These are phyloP conservation scores for Sclerurus mexicanus DNA, from an alignment of 2,113 vertebrate genomes.

Conservation along the genomic window DNA sequence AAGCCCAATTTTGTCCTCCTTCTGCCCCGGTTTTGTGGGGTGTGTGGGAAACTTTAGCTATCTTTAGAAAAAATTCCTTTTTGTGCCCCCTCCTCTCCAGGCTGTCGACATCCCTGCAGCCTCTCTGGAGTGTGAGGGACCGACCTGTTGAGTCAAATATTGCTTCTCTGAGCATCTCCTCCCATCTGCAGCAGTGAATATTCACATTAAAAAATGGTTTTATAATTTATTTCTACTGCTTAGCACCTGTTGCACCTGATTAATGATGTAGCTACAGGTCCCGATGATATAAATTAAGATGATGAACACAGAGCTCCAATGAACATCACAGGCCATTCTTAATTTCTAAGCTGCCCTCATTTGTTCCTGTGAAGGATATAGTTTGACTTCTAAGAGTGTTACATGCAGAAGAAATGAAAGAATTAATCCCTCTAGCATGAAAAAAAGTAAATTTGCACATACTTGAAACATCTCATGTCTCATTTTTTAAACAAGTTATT, in stretches of 20 bases:
- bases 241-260: background rate
- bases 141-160: fast-evolving
- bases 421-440: background rate
- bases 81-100: background rate
- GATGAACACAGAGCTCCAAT: background rate
- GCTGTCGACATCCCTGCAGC: fast-evolving
- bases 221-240: background rate
- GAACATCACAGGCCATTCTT: background rate
- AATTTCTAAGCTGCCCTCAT: background rate
- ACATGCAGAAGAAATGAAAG: background rate
- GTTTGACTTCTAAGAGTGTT: background rate
- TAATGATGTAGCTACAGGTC: background rate
- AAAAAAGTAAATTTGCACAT: background rate
- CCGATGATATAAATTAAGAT: background rate
- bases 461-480: background rate
- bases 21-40: background rate
- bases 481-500: background rate
- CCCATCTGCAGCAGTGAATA: background rate
- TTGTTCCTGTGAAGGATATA: background rate
- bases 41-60: background rate
- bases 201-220: background rate
- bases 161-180: background rate
- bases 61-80: background rate
- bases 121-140: background rate
- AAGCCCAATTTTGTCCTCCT: background rate